Evolutionary conservation across 2,888 invertebrate species (phyloP), one percentile per base, ranked within the genome.

Genomic region (Chymomyza caudatula): DNA sequence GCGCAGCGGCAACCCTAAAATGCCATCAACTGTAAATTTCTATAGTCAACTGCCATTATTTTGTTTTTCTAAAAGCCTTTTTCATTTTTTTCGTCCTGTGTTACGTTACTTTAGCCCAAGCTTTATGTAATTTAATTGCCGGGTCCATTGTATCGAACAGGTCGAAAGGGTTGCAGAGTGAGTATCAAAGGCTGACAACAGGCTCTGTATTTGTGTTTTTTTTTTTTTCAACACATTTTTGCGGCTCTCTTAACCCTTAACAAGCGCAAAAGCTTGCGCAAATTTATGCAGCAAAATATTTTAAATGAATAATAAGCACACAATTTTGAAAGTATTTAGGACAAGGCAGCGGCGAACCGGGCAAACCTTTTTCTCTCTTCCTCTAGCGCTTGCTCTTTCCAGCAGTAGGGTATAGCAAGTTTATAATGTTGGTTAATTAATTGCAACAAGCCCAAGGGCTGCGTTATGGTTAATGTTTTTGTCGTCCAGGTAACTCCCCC

Each of bases 101-200:
- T 59, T 59, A 49, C 25, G 25, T 13, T 62, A 47, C 43, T 47
- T 74, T 65, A 65, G 73, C 64, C 54, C 57, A 55, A 62, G 63
- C 72, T 64, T 76, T 78, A 69, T 73, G 62, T 76, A 71, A 78
- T 76, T 78, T 78, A 78, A 76, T 78, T 78, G 79, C 60, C 66
- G 65, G 59, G 60, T 69, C 29, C 63, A 71, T 76, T 76, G 73
- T 62, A 56, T 29, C 51, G 11, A 15, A 19, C 8, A 29, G 15
- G 29, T 37, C 29, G 29, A 44, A 17, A 47, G 17, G 44, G 44
- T 47, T 47, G 51, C 44, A 8, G 29, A 13, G 25, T 25, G 25
- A n/a, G n/a, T n/a, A n/a, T n/a, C n/a, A n/a, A n/a, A n/a, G n/a
- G n/a, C n/a, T n/a, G n/a, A n/a, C n/a, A n/a, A n/a, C n/a, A n/a